Evolutionary conservation across 2,797 vertebrate genomes (phyloP).

Genomic region (Otus scops): DNA sequence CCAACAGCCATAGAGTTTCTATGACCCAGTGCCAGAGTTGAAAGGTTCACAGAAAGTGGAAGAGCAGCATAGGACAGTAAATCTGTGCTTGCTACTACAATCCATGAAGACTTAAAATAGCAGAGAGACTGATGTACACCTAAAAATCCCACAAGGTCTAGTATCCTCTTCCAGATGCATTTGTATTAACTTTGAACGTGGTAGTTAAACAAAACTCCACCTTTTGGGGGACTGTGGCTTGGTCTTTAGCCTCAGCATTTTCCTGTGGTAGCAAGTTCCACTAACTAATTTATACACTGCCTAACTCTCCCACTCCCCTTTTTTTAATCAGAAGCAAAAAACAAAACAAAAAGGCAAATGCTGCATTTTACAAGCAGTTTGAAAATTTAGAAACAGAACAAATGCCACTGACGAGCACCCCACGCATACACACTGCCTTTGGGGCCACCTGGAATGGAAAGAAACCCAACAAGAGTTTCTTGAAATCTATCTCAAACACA

Average conservation of each 20-base stretch:
- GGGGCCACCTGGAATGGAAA: neutral
- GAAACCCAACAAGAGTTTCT: neutral
- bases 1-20: neutral
- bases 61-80: rapidly evolving
- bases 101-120: rapidly evolving
- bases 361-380: neutral
- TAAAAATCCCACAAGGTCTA: neutral
- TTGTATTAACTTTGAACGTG: neutral
- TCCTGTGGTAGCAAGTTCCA: neutral
- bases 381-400: neutral
- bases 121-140: neutral
- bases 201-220: neutral
- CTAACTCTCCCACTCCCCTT: neutral
- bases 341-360: neutral
- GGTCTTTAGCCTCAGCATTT: neutral
- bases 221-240: neutral
- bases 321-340: neutral
- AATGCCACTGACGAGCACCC: neutral
- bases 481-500: neutral
- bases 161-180: neutral
- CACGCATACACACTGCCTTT: rapidly evolving
- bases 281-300: neutral
- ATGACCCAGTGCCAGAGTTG: neutral
- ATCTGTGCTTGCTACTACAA: neutral
- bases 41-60: neutral